These are phyloP conservation scores for Gymnothorax reevesii DNA, from an alignment of 2,797 vertebrate species.

Conservation along the genomic window DNA sequence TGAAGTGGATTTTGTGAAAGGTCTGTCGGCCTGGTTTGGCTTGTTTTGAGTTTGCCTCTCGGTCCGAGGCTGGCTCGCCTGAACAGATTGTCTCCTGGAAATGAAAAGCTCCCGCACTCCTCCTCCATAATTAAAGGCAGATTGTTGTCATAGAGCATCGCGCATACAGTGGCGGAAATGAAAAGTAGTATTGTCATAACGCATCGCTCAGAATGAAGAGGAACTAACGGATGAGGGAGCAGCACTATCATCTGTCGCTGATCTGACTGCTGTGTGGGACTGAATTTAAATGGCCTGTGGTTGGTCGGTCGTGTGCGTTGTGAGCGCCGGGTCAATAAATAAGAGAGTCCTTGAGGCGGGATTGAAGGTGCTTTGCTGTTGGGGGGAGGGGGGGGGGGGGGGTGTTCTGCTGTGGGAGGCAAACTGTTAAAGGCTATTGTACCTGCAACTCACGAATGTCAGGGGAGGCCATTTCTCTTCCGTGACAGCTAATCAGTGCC, in stretches of 20 bases:
- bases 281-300: slow-evolving; percentile 10
- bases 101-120: background rate
- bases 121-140: background rate
- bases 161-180: background rate
- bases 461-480: background rate
- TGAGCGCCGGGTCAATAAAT: background rate
- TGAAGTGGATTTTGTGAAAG: background rate
- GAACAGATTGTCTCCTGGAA: background rate
- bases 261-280: background rate
- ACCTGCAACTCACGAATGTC: background rate
- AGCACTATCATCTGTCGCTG: slow-evolving; percentile 10
- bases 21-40: background rate
- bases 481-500: slow-evolving; percentile 16
- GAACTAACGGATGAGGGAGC: background rate
- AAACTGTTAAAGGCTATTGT: slow-evolving; percentile 12
- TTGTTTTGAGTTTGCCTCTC: background rate
- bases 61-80: background rate
- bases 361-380: slow-evolving; percentile 14
- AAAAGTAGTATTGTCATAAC: background rate
- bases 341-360: slow-evolving; percentile 1
- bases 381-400: background rate
- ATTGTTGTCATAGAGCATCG: background rate
- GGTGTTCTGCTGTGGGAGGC: background rate
- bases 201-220: background rate
- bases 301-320: background rate